Percentiles rank a stretch among this genome's conserved stretches.
phyloP scores from a whole-genome alignment of 2,888 invertebrate genomes.

The Orchestes rusci region DNA sequence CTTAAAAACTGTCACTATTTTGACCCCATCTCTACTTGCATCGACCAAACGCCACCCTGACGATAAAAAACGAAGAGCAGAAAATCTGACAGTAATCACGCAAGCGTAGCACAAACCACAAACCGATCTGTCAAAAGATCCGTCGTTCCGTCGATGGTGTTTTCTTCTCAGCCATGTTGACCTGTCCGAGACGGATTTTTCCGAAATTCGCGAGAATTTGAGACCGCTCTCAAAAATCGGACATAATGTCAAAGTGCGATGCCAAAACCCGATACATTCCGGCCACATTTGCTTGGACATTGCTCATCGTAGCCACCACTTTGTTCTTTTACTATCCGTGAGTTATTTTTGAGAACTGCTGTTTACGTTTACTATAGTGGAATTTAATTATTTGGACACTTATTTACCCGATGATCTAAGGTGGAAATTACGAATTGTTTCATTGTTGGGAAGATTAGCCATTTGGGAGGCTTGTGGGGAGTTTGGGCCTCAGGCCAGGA shows the following conservation, averaged over 20 bases:
- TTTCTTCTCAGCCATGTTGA: conserved; percentile 41
- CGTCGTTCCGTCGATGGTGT: conserved; percentile 2
- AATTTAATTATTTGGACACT: too few species aligned
- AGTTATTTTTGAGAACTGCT: conserved; percentile 50
- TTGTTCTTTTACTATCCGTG: conserved; percentile 97
- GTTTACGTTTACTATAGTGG: conserved; percentile 20
- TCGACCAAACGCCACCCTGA: background rate
- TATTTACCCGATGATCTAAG: too few species aligned
- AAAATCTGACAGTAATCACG: background rate
- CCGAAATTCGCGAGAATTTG: conserved; percentile 34
- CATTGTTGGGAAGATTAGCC: too few species aligned
- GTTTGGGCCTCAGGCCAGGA: too few species aligned
- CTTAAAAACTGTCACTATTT: too few species aligned
- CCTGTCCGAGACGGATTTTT: conserved; percentile 29
- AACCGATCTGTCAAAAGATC: background rate
- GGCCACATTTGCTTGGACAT: conserved; percentile 96
- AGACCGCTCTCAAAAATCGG: conserved; percentile 33
- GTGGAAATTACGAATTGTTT: too few species aligned
- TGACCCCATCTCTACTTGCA: too few species aligned
- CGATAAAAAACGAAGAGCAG: background rate
- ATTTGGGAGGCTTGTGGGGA: too few species aligned
- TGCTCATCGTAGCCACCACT: conserved; percentile 87
- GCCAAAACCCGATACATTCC: conserved; percentile 95
- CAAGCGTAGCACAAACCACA: background rate
- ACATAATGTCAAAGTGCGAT: conserved; percentile 91